Conservation (phyloP, 2,888 invertebrate species). For the Lasioglossum morio region DNA sequence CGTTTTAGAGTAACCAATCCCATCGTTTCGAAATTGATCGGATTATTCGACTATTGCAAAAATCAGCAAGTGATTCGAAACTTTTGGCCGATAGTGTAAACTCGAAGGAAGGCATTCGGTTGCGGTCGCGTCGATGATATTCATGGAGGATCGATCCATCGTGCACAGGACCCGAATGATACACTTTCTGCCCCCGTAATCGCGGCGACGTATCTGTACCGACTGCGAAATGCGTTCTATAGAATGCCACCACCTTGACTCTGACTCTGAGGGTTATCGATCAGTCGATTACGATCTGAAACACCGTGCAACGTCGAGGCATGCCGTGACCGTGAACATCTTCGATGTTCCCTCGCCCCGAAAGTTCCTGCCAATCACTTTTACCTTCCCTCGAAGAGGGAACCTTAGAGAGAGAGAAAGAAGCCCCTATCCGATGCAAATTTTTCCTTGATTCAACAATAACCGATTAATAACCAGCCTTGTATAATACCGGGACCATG, state of each 20-base stretch:
- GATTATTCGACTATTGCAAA: no score
- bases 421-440: background rate
- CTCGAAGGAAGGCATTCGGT: background rate
- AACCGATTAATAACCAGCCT: background rate
- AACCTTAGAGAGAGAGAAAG: background rate
- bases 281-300: conserved; percentile 74
- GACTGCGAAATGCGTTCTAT: conserved; percentile 47
- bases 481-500: background rate
- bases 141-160: conserved; percentile 28
- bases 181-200: conserved; percentile 17
- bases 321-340: conserved; percentile 72
- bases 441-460: background rate
- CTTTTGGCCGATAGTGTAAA: background rate
- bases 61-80: no score
- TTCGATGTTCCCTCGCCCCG: conserved; percentile 57
- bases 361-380: conserved; percentile 59
- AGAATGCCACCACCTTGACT: conserved; percentile 75
- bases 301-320: conserved; percentile 42
- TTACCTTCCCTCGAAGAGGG: conserved; percentile 23
- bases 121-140: background rate
- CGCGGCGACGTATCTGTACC: background rate
- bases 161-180: conserved; percentile 13
- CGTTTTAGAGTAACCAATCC: no score
- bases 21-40: no score
- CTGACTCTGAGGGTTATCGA: conserved; percentile 72